phyloP scores from a whole-genome alignment of 23 tunicate species.

The Clavelina lepadiformis region DNA sequence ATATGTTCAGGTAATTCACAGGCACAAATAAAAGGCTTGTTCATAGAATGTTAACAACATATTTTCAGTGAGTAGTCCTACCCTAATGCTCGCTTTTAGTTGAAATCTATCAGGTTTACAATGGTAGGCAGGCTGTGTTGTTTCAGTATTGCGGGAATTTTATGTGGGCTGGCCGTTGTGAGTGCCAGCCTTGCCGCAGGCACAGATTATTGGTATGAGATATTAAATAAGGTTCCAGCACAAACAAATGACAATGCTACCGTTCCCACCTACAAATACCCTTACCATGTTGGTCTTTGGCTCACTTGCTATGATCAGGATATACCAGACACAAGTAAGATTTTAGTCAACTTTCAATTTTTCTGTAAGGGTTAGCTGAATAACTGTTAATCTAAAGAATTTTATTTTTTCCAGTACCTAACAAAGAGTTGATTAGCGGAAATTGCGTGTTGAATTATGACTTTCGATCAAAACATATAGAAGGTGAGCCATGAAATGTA shows the following conservation, averaged over 20 bases:
- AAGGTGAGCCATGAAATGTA: conserved; percentile 8
- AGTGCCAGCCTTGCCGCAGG: background rate
- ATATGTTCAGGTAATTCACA: no score
- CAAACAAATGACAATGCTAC: background rate
- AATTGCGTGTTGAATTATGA: conserved; percentile 29
- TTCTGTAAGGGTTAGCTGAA: background rate
- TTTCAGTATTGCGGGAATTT: background rate
- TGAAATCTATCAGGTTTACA: no score
- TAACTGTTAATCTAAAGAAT: background rate
- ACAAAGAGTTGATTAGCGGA: background rate
- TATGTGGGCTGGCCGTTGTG: background rate
- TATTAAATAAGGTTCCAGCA: background rate
- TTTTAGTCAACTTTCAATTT: background rate
- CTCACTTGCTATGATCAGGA: conserved; percentile 35
- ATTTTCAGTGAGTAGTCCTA: no score
- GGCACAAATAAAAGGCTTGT: no score
- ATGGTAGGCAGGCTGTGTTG: conserved; percentile 16
- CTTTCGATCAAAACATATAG: conserved; percentile 7
- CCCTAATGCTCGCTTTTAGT: no score
- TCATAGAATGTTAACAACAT: no score
- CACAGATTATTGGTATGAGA: conserved; percentile 1
- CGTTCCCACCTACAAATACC: background rate
- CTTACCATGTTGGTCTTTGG: conserved; percentile 37
- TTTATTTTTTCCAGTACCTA: background rate
- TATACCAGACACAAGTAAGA: conserved; percentile 25